Evolutionary conservation across 2,797 vertebrate species (phyloP).

Genomic region (Eidolon dupreanum): DNA sequence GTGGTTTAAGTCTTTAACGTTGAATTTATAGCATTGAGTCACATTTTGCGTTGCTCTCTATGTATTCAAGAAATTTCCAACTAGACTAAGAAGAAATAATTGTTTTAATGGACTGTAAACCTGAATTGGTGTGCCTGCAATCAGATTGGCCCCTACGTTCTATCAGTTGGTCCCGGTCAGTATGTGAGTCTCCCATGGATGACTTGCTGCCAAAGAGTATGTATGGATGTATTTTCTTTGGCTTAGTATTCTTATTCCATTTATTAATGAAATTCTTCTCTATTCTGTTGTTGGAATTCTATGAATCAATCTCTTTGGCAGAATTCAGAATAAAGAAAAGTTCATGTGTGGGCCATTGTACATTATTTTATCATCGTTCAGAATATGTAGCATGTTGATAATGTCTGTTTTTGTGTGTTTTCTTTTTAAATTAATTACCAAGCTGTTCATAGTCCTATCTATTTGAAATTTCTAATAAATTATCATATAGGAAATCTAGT

Average conservation of each 20-base stretch:
- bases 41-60: slow-evolving; percentile 59
- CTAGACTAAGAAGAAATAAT: slow-evolving; percentile 52
- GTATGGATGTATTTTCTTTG: slow-evolving; percentile 45
- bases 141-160: background rate
- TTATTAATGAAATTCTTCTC: background rate
- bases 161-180: background rate
- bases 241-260: slow-evolving; percentile 48
- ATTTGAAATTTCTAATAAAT: slow-evolving; percentile 63
- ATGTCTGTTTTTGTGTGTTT: slow-evolving; percentile 43
- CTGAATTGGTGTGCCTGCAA: slow-evolving; percentile 31
- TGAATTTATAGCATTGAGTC: slow-evolving; percentile 59
- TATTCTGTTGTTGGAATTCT: slow-evolving; percentile 73
- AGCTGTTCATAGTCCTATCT: slow-evolving; percentile 31
- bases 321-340: background rate
- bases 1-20: slow-evolving; percentile 58
- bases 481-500: slow-evolving; percentile 56
- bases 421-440: slow-evolving; percentile 40
- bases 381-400: slow-evolving; percentile 52
- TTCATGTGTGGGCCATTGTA: background rate
- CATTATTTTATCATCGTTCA: slow-evolving; percentile 53
- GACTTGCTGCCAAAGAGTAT: slow-evolving; percentile 31
- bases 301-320: slow-evolving; percentile 54
- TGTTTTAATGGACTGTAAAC: slow-evolving; percentile 57
- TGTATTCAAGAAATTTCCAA: slow-evolving; percentile 59
- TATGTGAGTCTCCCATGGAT: slow-evolving; percentile 59